Evolutionary conservation across 2,113 vertebrate genomes (phyloP), one percentile per base, ranked within the genome.

Genomic region (Poecilia latipinna): DNA sequence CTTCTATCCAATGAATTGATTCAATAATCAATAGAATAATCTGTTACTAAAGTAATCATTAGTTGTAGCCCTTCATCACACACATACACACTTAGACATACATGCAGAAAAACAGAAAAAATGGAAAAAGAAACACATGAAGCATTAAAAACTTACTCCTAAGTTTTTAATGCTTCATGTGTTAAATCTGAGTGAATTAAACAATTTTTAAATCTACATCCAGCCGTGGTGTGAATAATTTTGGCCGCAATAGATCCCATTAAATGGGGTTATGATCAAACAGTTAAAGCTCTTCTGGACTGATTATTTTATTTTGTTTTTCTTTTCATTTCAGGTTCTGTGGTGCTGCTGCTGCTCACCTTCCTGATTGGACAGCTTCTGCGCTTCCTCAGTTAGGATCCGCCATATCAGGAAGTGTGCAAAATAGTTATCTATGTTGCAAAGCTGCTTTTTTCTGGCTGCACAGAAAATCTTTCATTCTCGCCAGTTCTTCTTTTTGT

Each of bases 271-370:
- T 12, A 2, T 31, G 28, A 8, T 5, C 4, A 7, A 31, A 63
- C 7, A 63, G 15, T 63, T 54, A 24, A 13, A 63, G 61, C 15
- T 32, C 22, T 42, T 37, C 33, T 66, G 24, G 8, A 12, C 37
- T 48, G 26, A 48, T 28, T 8, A 15, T 26, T 32, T 35, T n/a
- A 1, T 29, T 29, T 29, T 29, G 3, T 29, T 7, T 19, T 0
- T 65, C 3, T 28, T 35, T 13, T 8, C 6, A 0, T 70, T 80
- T 61, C 61, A 88, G 86, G 51, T 5, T 75, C 11, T 0, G 2
- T 22, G 0, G 2, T 5, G 8, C 0, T 67, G 57, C 0, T 32
- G 15, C 33, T 75, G 39, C 48, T 82, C n/a, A 1, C 1, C 0
- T 1, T 13, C 26, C 13, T 70, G 10, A 0, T 0, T 24, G 67